These are phyloP conservation scores for Drosophila paracracens DNA, from an alignment of 2,888 invertebrate genomes.

Conservation along the genomic window DNA sequence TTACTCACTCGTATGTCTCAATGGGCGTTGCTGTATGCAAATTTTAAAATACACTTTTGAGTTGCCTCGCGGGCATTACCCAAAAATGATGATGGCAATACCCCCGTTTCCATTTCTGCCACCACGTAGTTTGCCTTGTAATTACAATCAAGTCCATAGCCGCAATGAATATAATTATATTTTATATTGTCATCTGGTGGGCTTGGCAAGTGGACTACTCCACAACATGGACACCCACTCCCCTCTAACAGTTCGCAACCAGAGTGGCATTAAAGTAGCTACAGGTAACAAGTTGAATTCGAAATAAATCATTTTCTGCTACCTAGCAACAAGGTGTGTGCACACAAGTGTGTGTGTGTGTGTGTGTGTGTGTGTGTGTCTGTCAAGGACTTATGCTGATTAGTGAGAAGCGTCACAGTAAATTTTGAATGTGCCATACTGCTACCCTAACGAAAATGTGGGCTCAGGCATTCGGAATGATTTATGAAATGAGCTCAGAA, in stretches of 20 bases:
- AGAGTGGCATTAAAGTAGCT: conserved; percentile 65
- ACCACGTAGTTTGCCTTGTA: conserved; percentile 68
- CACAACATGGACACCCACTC: not conserved
- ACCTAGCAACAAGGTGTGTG: conserved; percentile 43
- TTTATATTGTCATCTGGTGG: conserved; percentile 64
- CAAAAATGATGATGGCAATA: conserved; percentile 37
- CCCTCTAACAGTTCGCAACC: conserved; percentile 11
- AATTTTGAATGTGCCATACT: conserved; percentile 57
- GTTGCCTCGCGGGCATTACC: conserved; percentile 76
- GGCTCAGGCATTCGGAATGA: conserved; percentile 75
- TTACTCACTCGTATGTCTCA: conserved; percentile 38
- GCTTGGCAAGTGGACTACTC: conserved; percentile 27
- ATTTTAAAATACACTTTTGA: conserved; percentile 69
- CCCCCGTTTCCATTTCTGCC: conserved; percentile 28
- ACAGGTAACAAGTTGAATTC: conserved; percentile 68
- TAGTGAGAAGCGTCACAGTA: conserved; percentile 79
- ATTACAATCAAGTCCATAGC: conserved; percentile 74
- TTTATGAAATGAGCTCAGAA: conserved; percentile 80
- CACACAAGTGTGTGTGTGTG: conserved; percentile 1
- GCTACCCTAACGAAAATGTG: conserved; percentile 24
- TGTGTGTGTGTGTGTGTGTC: conserved; percentile 41
- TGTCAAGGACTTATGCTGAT: conserved; percentile 78
- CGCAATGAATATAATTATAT: conserved; percentile 82
- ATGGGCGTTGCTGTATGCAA: conserved; percentile 67
- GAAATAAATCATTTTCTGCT: conserved; percentile 74